Evolutionary conservation across 2,888 invertebrate genomes (phyloP).

Genomic region (Athripsodes cinereus): DNA sequence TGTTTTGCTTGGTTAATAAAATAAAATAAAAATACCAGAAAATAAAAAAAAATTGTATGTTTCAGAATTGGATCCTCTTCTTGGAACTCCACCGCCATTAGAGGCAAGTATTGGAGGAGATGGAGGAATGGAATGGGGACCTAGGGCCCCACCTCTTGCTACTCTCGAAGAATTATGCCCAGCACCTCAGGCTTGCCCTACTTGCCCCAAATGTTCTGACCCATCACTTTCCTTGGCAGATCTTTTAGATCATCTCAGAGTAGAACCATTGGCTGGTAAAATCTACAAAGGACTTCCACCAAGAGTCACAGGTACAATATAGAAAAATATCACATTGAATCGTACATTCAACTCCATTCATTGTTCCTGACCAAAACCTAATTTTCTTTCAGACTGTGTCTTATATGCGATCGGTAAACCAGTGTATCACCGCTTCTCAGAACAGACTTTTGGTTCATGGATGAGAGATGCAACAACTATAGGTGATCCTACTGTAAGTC

Average conservation of each 20-base stretch:
- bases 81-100: conserved; percentile 40
- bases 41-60: neutral
- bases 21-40: neutral
- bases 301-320: conserved; percentile 43
- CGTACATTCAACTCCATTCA: too few species aligned
- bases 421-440: conserved; percentile 76
- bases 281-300: conserved; percentile 52
- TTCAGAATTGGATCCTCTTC: conserved; percentile 21
- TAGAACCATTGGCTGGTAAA: conserved; percentile 43
- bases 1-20: neutral
- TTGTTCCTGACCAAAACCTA: too few species aligned
- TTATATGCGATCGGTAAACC: conserved; percentile 91
- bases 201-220: conserved; percentile 41
- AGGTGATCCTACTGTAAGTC: conserved; percentile 20
- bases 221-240: conserved; percentile 33
- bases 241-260: conserved; percentile 35
- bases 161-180: conserved; percentile 47
- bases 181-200: conserved; percentile 40
- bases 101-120: conserved; percentile 33
- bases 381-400: conserved; percentile 65
- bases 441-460: conserved; percentile 78
- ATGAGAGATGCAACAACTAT: conserved; percentile 61
- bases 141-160: conserved; percentile 39
- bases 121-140: conserved; percentile 40
- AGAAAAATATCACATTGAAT: too few species aligned